Evolutionary conservation across 2,797 vertebrate species (phyloP), one percentile per base, ranked within the genome.

Genomic region (Esox masquinongy): DNA sequence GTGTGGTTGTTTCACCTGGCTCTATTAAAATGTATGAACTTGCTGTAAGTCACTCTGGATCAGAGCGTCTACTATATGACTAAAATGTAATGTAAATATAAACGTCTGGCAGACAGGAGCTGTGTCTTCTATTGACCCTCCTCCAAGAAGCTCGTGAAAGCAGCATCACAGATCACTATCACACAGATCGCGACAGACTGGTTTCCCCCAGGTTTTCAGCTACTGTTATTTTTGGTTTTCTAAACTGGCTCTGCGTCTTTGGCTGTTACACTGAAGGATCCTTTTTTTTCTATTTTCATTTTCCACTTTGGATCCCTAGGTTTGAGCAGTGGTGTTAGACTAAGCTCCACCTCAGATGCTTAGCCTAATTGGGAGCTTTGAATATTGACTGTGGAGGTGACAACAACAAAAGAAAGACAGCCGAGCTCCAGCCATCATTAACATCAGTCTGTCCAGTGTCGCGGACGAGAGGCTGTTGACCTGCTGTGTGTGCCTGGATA

Each of bases 81-180:
- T n/a, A 12, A 56, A 56, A 24, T 59, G n/a, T 24, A 5, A 8
- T 24, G 19, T 59, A 59, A n/a, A n/a, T 59, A n/a, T 4, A 47
- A 47, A 14, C 15, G 14, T 15, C 39, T 47, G 3, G n/a, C 68
- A 50, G 68, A 47, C 36, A 70, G 39, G 11, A 22, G n/a, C 68
- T 14, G n/a, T 49, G 67, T 51, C 31, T 66, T 56, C 51, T 74
- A 43, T 36, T 64, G 34, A 61, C 22, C 22, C 56, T 39, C 19
- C 69, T 17, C 50, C 26, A 19, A 36, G 61, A 63, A 36, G 24
- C 51, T 26, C 12, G 49, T 47, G 47, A 29, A 34, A 15, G 73
- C 71, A 77, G 59, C 26, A n/a, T 61, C 31, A 26, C 56, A n/a
- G 17, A 69, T 74, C 50, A 47, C 11, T 64, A 68, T 74, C 31